Conservation (phyloP, 2,113 vertebrate species). For the Sinosuthora webbiana region DNA sequence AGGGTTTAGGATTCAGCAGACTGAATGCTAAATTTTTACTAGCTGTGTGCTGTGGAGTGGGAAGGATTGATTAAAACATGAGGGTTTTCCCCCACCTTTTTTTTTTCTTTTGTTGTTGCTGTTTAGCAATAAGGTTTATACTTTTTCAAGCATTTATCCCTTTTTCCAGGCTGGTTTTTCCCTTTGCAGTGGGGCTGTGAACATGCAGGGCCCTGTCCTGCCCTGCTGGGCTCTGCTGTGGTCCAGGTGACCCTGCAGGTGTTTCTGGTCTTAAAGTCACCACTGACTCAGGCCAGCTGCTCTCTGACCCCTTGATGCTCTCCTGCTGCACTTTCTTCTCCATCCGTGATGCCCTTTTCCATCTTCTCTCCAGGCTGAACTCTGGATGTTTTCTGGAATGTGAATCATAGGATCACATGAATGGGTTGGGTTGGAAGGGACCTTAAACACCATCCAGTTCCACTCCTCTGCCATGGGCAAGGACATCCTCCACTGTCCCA, state of each 20-base stretch:
- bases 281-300: neutral
- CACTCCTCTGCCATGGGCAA: accelerated
- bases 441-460: neutral
- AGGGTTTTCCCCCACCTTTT: no score
- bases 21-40: neutral
- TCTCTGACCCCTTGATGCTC: neutral
- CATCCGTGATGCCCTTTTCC: neutral
- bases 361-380: neutral
- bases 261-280: neutral
- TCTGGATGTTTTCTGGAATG: neutral
- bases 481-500: neutral
- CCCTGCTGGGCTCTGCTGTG: neutral
- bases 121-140: neutral
- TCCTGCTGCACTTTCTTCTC: neutral
- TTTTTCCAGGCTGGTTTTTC: neutral
- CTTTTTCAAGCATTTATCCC: neutral
- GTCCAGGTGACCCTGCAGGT: neutral
- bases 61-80: neutral
- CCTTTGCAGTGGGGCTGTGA: neutral
- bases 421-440: neutral
- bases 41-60: neutral
- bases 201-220: accelerated
- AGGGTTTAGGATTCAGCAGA: neutral
- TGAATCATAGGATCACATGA: neutral
- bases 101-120: no score